Percentiles rank a stretch among this genome's conserved stretches.
phyloP scores from a whole-genome alignment of 2,888 invertebrate species.

The Sturmia bella region DNA sequence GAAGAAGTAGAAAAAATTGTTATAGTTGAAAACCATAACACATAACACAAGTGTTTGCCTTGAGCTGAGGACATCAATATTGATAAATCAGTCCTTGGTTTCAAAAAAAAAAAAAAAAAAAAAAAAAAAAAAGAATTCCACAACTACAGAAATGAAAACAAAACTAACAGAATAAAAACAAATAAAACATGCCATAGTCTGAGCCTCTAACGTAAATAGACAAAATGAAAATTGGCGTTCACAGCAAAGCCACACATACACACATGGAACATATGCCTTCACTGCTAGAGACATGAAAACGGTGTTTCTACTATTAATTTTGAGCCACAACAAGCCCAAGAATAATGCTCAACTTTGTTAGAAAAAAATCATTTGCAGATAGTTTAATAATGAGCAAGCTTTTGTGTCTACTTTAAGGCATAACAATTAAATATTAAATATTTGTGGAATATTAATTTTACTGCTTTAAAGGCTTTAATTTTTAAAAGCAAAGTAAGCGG shows the following conservation, averaged over 20 bases:
- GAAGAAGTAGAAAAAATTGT: slow-evolving; percentile 15
- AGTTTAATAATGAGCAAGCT: no score
- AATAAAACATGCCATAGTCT: slow-evolving; percentile 5
- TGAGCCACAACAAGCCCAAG: no score
- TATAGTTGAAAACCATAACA: slow-evolving; percentile 61
- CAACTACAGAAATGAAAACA: slow-evolving; percentile 5
- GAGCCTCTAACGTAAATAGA: not conserved
- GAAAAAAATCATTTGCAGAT: no score
- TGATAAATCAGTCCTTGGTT: slow-evolving; percentile 69
- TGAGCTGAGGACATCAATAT: slow-evolving; percentile 69
- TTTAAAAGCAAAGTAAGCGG: no score
- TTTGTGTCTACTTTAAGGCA: no score
- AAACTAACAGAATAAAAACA: slow-evolving; percentile 20
- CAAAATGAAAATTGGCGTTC: slow-evolving; percentile 1
- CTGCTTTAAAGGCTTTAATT: no score
- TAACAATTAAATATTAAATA: no score
- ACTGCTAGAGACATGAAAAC: no score
- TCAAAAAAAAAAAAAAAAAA: slow-evolving; percentile 1
- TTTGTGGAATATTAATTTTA: no score
- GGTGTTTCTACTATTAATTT: no score
- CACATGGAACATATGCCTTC: no score
- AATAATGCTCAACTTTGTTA: no score
- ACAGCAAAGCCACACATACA: not conserved
- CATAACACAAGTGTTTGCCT: slow-evolving; percentile 68
- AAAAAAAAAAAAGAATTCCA: slow-evolving; percentile 19